These are phyloP conservation scores for Tiaroga cobitis DNA, from an alignment of 2,797 vertebrate species.

Conservation along the genomic window DNA sequence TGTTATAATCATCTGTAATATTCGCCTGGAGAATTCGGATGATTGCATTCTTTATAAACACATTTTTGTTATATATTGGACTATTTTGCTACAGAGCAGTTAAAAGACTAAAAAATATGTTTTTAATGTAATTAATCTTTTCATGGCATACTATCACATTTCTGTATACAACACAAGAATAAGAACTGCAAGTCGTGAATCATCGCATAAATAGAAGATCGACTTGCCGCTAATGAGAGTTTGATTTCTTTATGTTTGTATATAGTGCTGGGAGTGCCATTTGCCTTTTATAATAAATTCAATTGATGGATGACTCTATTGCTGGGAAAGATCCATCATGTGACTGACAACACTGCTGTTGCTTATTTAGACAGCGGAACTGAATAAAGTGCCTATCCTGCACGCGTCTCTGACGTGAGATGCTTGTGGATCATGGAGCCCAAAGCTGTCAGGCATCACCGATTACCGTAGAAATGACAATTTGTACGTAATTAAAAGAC, in stretches of 20 bases:
- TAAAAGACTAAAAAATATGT: neutral
- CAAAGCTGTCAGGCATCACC: constrained; percentile 20
- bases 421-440: constrained; percentile 23
- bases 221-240: constrained; percentile 30
- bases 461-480: neutral
- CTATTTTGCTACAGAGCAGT: neutral
- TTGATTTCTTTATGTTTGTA: constrained; percentile 36
- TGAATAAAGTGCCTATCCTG: constrained; percentile 5
- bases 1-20: constrained; percentile 1
- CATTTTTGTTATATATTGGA: constrained; percentile 13
- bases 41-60: constrained; percentile 34
- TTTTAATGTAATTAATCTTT: neutral
- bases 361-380: constrained; percentile 13
- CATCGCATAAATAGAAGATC: neutral
- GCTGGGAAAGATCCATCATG: constrained; percentile 70
- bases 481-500: constrained; percentile 22
- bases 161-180: constrained; percentile 3
- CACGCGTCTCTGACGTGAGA: neutral
- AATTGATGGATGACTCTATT: constrained; percentile 72
- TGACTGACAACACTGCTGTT: constrained; percentile 48
- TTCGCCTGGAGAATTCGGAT: constrained; percentile 11
- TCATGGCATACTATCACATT: neutral
- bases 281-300: constrained; percentile 30
- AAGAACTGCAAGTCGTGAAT: neutral
- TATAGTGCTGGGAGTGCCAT: neutral